These are phyloP conservation scores for Lutraria rhynchaena DNA, from an alignment of 1,140 invertebrate species.

Conservation along the genomic window DNA sequence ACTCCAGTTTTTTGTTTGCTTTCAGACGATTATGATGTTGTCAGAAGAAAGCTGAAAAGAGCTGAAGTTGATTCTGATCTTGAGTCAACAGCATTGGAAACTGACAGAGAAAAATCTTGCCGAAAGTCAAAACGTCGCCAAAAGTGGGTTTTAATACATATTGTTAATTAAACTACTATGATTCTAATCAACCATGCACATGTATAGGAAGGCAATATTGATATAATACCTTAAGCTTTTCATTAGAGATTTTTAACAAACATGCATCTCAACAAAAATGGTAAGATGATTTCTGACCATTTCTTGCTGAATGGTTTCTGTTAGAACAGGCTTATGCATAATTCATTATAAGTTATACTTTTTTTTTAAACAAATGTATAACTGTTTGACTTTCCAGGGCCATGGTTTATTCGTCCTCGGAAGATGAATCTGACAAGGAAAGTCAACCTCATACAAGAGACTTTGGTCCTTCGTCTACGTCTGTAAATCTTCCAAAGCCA, in stretches of 20 bases:
- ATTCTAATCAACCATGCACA: too few relatives aligned
- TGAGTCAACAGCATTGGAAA: not conserved
- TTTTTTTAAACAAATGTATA: too few relatives aligned
- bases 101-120: not conserved
- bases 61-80: conserved; percentile 2
- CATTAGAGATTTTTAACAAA: too few relatives aligned
- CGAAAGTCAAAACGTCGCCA: not conserved
- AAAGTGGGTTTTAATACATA: not conserved
- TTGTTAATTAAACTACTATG: too few relatives aligned
- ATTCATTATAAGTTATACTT: too few relatives aligned
- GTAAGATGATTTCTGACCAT: too few relatives aligned
- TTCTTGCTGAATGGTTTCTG: too few relatives aligned
- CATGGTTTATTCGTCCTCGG: not conserved
- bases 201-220: too few relatives aligned
- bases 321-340: too few relatives aligned
- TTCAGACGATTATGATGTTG: not conserved
- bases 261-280: too few relatives aligned
- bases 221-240: too few relatives aligned
- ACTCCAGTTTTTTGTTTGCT: not conserved
- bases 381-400: not conserved
- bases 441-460: not conserved
- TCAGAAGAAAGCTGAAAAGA: not conserved
- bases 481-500: not conserved
- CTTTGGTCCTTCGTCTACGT: not conserved
- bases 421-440: not conserved